Evolutionary conservation across 1,140 invertebrate genomes (phyloP).

Genomic region (Galleria mellonella): DNA sequence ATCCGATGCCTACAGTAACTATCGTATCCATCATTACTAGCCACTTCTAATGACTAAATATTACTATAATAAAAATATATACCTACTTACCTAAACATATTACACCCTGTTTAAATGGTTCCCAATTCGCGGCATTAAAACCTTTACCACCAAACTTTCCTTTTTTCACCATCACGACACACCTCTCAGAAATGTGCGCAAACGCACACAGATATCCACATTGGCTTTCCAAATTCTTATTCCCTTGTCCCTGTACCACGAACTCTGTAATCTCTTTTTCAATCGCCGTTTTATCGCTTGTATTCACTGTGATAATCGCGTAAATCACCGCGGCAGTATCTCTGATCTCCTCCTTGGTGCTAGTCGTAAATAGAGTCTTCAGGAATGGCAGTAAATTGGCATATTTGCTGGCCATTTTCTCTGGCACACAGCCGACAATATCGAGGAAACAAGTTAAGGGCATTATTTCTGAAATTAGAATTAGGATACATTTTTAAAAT

Average conservation of each 20-base stretch:
- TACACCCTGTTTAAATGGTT: slow-evolving; percentile 73
- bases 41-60: no score
- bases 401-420: slow-evolving; percentile 76
- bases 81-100: slow-evolving; percentile 75
- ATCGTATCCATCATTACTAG: no score
- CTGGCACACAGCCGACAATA: slow-evolving; percentile 81
- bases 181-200: slow-evolving; percentile 80
- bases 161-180: slow-evolving; percentile 70
- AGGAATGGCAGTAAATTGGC: slow-evolving; percentile 78
- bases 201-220: slow-evolving; percentile 83
- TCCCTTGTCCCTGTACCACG: slow-evolving; percentile 63
- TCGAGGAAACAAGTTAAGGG: slow-evolving; percentile 84
- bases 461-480: slow-evolving; percentile 70
- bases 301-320: slow-evolving; percentile 78
- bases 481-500: slow-evolving; percentile 5
- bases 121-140: slow-evolving; percentile 67
- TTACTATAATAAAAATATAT: slow-evolving; percentile 1
- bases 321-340: slow-evolving; percentile 81
- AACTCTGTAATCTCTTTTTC: slow-evolving; percentile 75
- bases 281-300: slow-evolving; percentile 69
- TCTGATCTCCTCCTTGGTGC: slow-evolving; percentile 84
- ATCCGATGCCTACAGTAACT: no score
- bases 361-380: slow-evolving; percentile 76
- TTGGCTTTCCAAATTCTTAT: slow-evolving; percentile 81
- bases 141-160: slow-evolving; percentile 59